Evolutionary conservation across 30 jellyfish, hydroid and myxozoan genomes (phyloP).

Genomic region (Aurelia aurita): DNA sequence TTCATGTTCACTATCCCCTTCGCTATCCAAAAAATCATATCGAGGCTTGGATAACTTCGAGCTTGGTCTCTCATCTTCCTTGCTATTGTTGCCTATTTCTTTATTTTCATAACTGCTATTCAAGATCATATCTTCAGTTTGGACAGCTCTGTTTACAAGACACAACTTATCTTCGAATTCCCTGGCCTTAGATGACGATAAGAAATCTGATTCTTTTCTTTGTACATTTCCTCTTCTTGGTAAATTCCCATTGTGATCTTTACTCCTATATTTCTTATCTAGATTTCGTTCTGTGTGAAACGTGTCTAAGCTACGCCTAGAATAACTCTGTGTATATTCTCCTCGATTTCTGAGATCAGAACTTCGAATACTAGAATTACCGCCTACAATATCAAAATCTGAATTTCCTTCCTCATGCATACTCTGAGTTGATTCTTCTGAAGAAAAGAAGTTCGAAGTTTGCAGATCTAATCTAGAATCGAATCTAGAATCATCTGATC

Average conservation of each 20-base stretch:
- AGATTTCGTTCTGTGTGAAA: too few species aligned
- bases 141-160: slow-evolving; percentile 16
- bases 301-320: too few species aligned
- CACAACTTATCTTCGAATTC: neutral
- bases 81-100: neutral
- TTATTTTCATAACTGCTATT: neutral
- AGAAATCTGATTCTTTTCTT: neutral
- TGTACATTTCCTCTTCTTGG: neutral
- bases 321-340: too few species aligned
- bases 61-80: neutral
- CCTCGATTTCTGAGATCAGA: too few species aligned
- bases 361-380: too few species aligned
- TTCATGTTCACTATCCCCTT: too few species aligned
- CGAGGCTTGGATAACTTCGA: neutral
- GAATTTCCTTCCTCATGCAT: neutral
- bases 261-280: too few species aligned
- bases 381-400: neutral
- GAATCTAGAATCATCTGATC: neutral
- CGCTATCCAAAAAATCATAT: too few species aligned
- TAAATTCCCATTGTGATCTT: neutral
- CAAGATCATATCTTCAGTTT: neutral
- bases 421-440: neutral
- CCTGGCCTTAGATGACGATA: neutral
- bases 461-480: neutral
- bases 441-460: neutral